Conservation (phyloP, 2,113 vertebrate genomes). For the Phalacrocorax carbo region DNA sequence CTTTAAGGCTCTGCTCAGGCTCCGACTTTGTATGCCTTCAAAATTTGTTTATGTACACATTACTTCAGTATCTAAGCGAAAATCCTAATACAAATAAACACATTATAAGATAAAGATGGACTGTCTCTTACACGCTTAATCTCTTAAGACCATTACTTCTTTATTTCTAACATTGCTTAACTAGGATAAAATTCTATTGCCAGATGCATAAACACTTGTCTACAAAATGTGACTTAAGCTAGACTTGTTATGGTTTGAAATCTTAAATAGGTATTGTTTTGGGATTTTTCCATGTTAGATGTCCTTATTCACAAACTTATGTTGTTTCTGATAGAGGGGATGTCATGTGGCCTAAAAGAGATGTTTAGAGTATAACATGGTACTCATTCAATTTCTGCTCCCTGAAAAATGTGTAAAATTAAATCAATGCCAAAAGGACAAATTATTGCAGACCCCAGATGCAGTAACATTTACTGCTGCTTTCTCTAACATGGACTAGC, state of each 20-base stretch:
- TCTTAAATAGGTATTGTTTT: neutral
- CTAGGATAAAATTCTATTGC: neutral
- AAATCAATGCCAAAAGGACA: neutral
- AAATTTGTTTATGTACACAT: neutral
- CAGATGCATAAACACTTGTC: neutral
- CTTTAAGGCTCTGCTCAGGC: neutral
- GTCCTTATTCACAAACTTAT: neutral
- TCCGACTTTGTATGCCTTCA: neutral
- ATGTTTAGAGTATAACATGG: neutral
- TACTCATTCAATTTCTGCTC: neutral
- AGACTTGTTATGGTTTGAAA: neutral
- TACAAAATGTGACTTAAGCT: neutral
- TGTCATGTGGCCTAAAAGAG: neutral
- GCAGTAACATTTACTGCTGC: neutral
- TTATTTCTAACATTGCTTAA: neutral
- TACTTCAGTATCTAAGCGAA: neutral
- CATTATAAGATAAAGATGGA: neutral
- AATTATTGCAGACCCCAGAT: neutral
- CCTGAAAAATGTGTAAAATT: slow-evolving; percentile 20
- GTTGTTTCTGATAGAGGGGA: neutral
- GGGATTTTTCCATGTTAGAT: neutral
- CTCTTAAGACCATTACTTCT: neutral
- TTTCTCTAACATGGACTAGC: neutral
- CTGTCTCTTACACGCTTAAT: neutral
- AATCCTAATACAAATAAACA: neutral